Base-by-base conservation (phyloP, 2,888 invertebrate genomes). In the Phytoseiulus persimilis region DNA sequence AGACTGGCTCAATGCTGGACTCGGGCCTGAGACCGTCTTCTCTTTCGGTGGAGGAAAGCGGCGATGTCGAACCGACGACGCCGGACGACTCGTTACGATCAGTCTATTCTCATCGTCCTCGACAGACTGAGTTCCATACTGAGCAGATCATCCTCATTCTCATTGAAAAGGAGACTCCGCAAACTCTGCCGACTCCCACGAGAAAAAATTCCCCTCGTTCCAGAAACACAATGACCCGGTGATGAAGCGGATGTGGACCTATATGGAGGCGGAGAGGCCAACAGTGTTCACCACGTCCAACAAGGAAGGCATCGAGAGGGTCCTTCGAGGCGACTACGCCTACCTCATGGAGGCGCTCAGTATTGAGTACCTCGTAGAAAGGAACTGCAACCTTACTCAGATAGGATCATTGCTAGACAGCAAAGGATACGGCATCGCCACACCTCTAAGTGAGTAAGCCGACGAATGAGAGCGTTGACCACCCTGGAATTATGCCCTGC, bases 271-370 rank as follows among this genome's bases (percentile, higher is more conserved):
- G 91, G 91, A 91, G 83, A 90, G 90, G 46, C 92, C 92, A 0
- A 90, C 90, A 45, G 91, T 91, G 1, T 91, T 91, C 83, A 91
- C 91, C 90, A 90, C 90, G 83, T 91, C 91, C 46, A 95, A 96
- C 91, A 94, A 95, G 28, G 94, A 94, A 90, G 96, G 96, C 0
- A 94, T 95, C 0, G 92, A 93, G 18, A 93, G 95, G 90, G 94
- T 94, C 31, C 91, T 91, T 32, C 91, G 92, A 91, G 93, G 92
- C n/a, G 92, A 93, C 90, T 94, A 94, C 91, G 94, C 94, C 31
- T 94, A 93, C 91, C 92, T 94, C 87, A 93, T 93, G 92, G 94
- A 94, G 91, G 94, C 93, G n/a, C 93, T 93, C 2, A 93, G 93
- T 46, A 92, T 94, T 32, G 94, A 94, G 91, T 94, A 94, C 91